Evolutionary conservation across 1,140 invertebrate genomes (phyloP).

Genomic region (Panagrolaimus sp.): DNA sequence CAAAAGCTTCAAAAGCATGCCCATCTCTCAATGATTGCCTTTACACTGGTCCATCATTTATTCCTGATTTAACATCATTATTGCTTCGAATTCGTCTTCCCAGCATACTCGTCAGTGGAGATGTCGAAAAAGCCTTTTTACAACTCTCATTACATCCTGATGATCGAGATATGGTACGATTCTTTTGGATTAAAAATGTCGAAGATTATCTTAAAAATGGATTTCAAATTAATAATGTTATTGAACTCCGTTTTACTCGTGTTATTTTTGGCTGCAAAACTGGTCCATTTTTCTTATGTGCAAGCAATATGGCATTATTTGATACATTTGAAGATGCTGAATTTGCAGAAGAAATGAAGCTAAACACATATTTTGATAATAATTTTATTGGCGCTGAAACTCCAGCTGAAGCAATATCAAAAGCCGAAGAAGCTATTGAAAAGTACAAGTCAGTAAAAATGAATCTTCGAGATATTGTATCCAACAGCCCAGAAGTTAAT

Average conservation of each 20-base stretch:
- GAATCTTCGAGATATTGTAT: background rate
- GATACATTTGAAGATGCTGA: background rate
- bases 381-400: background rate
- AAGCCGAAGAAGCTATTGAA: background rate
- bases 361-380: background rate
- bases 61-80: constrained; percentile 24
- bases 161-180: constrained; percentile 24
- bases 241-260: background rate
- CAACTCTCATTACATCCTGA: background rate
- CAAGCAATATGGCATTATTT: background rate
- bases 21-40: constrained; percentile 57
- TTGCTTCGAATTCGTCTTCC: constrained; percentile 27
- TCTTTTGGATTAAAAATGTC: constrained; percentile 28
- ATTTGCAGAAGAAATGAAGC: background rate
- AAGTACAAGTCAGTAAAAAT: background rate
- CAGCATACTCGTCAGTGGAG: constrained; percentile 19
- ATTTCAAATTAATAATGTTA: background rate
- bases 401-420: no score
- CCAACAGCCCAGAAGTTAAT: background rate
- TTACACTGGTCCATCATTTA: constrained; percentile 20
- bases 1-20: constrained; percentile 33
- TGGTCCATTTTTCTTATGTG: background rate
- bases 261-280: background rate
- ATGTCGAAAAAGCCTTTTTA: constrained; percentile 31
- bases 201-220: background rate